phyloP scores from a whole-genome alignment of 2,113 vertebrate species.

The Mesoclemmys tuberculata region DNA sequence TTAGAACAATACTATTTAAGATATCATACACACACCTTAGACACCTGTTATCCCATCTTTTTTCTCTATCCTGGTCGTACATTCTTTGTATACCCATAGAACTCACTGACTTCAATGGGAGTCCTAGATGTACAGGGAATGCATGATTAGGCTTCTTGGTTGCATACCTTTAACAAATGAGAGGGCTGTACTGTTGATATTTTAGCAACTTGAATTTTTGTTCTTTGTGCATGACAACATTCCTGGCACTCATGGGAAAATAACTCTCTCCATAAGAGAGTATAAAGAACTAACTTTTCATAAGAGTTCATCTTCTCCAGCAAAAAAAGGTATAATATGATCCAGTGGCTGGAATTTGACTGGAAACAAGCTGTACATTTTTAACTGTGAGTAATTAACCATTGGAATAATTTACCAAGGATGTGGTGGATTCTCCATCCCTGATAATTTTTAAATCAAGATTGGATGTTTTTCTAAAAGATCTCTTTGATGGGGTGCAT shows the following conservation, averaged over 20 bases:
- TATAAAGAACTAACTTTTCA: neutral
- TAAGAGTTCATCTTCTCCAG: neutral
- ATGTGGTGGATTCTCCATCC: neutral
- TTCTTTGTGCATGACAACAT: constrained; percentile 30
- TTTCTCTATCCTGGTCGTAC: neutral
- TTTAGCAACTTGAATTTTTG: constrained; percentile 8
- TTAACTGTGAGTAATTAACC: neutral
- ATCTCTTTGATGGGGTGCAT: neutral
- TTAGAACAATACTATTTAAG: neutral
- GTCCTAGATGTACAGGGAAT: neutral
- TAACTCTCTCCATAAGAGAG: neutral
- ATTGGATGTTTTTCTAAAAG: neutral
- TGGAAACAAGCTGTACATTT: neutral
- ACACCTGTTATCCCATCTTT: constrained; percentile 16
- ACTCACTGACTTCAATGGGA: neutral
- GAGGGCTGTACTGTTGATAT: constrained; percentile 2
- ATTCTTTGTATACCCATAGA: neutral
- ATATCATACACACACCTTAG: neutral
- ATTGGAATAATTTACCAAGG: neutral
- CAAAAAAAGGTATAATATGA: neutral
- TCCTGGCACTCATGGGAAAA: constrained; percentile 30
- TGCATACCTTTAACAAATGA: constrained; percentile 40
- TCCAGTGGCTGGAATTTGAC: neutral
- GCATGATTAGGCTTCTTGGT: constrained; percentile 9
- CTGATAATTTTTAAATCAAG: neutral